Evolutionary conservation across 2,888 invertebrate genomes (phyloP), one percentile per base, ranked within the genome.

Genomic region (Didymodactylos carnosus): DNA sequence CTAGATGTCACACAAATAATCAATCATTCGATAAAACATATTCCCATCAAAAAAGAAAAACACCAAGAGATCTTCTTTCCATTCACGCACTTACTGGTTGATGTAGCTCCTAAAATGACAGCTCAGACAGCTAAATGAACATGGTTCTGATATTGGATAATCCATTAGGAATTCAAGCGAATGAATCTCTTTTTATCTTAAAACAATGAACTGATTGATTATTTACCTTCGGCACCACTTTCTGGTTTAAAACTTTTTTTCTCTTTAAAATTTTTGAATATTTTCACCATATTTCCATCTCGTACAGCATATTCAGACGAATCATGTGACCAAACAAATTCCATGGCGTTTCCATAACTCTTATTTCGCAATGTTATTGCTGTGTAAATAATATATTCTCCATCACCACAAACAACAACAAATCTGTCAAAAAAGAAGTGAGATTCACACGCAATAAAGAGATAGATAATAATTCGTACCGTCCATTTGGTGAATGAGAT

Each of bases 361-460:
- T 99, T 99, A 84, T 99, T 99, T 72, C 98, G 87, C 77, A 99
- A 85, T 0, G 97, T 97, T 94, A 98, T 95, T 0, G 98, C 94
- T 0, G 98, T 99, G 86, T 99, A 98, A 79, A 99, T 97, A 70
- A 99, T 98, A 83, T 95, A 99, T 83, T 99, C 98, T 19, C 98
- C 98, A 83, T 99, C 98, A 2, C 98, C 98, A 81, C 98, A 98
- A 2, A 97, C 97, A 0, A 95, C 97, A 7, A 91, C 89, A 84
- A 89, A 89, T 78, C 62, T 62, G 35, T n/a, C 29, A 3, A 43
- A 10, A 13, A 43, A 7, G 4, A 14, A 43, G 4, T 6, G 19
- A 7, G 19, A 43, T 3, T 10, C 10, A 10, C 19, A 43, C 14
- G 19, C 4, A 10, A 6, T 19, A 7, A 43, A 4, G 4, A 19